Base-by-base conservation (phyloP, 2,888 invertebrate species). In the Portevinia maculata region DNA sequence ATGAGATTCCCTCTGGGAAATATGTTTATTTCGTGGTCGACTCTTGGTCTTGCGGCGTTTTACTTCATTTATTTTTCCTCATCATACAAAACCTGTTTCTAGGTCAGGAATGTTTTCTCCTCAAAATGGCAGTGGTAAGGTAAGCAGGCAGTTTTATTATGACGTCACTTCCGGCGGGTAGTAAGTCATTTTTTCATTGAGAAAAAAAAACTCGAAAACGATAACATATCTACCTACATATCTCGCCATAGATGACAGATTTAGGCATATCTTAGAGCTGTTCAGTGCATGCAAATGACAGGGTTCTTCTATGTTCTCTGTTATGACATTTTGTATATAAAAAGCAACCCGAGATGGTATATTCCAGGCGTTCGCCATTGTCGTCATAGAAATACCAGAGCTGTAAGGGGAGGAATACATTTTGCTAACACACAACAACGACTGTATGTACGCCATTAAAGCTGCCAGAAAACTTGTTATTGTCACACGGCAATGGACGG, bases 121-220 rank as follows among this genome's bases (percentile, higher is more conserved):
- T 41, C n/a, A 34, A 52, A 13, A 30, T 48, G 19, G 7, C 41
- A 53, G 17, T 41, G 41, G 9, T 11, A 0, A 5, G 15, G 41
- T 24, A 24, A 24, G 24, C 24, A 24, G 24, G 24, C 24, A 24
- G 24, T 11, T 7, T 50, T 13, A 39, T 17, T 24, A 24, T 74
- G 73, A 79, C 67, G 79, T 79, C 73, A 79, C 28, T 73, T 79
- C 79, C 74, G 55, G 39, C 53, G 57, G 52, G 44, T 65, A 8
- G 32, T 19, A 52, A n/a, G 52, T 0, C 28, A 15, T n/a, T 37
- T 8, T n/a, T 21, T 32, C 9, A 11, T 13, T 21, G 34, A 9
- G 34, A 48, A 37, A 13, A 15, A 46, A 44, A 32, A 4, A 57
- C 15, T n/a, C n/a, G n/a, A 9, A 9, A 9, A 32, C 37, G 13